These are phyloP conservation scores for Eupithecia vulgata DNA, from an alignment of 2,888 invertebrate genomes.

Conservation along the genomic window DNA sequence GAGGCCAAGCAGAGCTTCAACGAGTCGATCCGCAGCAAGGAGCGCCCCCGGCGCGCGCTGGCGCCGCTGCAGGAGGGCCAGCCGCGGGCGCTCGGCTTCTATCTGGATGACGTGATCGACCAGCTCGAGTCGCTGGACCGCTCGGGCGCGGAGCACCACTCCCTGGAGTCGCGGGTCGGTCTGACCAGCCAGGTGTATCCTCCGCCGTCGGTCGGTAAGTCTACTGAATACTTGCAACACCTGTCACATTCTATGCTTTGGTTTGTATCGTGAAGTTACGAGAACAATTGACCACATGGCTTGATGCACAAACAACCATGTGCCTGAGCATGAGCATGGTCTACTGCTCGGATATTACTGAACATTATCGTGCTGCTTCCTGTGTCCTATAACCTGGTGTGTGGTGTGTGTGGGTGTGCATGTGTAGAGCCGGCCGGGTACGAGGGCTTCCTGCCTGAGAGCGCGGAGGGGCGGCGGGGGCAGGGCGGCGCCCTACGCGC, in stretches of 20 bases:
- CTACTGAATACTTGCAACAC: neutral
- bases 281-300: neutral
- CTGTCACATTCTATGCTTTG: neutral
- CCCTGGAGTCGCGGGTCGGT: constrained; percentile 63
- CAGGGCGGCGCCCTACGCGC: constrained; percentile 25
- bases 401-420: constrained; percentile 30
- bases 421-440: constrained; percentile 68
- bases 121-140: constrained; percentile 60
- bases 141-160: constrained; percentile 71
- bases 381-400: neutral
- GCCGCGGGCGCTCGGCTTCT: constrained; percentile 49
- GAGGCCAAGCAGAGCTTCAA: constrained; percentile 72
- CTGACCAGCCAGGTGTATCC: constrained; percentile 58
- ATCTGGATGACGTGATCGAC: constrained; percentile 59
- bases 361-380: neutral
- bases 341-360: neutral
- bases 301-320: neutral
- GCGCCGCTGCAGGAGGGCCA: constrained; percentile 60
- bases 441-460: constrained; percentile 65
- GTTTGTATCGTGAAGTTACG: neutral
- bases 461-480: constrained; percentile 50
- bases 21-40: constrained; percentile 66
- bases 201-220: constrained; percentile 72
- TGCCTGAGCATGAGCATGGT: neutral
- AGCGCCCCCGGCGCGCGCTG: constrained; percentile 57